Conservation (phyloP, 2,797 vertebrate species). For the Pagetopsis macropterus region DNA sequence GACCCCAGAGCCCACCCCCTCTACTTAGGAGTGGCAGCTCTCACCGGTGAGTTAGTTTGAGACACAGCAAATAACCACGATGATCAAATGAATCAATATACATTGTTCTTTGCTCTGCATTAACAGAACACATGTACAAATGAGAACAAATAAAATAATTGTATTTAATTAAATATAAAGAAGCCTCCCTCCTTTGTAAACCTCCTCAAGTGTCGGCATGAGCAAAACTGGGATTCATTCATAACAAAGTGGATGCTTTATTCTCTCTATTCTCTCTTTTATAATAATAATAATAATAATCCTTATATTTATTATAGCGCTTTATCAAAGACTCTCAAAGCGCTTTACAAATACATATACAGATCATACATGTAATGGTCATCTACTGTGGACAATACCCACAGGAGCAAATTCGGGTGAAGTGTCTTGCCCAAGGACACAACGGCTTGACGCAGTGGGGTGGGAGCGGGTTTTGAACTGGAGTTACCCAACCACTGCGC, state of each 20-base stretch:
- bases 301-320: too few species aligned
- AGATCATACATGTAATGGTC: too few species aligned
- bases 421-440: too few species aligned
- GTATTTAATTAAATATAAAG: background rate
- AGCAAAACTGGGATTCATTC: background rate
- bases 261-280: background rate
- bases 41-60: conserved; percentile 85
- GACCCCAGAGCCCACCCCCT: conserved; percentile 82
- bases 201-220: background rate
- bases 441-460: too few species aligned
- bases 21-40: conserved; percentile 83
- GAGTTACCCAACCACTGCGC: too few species aligned
- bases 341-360: too few species aligned
- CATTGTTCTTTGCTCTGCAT: background rate
- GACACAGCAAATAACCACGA: background rate
- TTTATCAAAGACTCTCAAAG: too few species aligned
- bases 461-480: too few species aligned
- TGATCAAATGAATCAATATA: background rate
- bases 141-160: background rate
- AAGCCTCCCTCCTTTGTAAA: background rate
- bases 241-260: background rate
- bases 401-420: too few species aligned
- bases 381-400: too few species aligned
- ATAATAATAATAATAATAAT: too few species aligned
- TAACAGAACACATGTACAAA: background rate